A percentile compares a stretch with the other conserved stretches of the same genome.
Conservation (phyloP, 37 sponge, comb jelly and placozoan species). For the Agelas oroides region DNA sequence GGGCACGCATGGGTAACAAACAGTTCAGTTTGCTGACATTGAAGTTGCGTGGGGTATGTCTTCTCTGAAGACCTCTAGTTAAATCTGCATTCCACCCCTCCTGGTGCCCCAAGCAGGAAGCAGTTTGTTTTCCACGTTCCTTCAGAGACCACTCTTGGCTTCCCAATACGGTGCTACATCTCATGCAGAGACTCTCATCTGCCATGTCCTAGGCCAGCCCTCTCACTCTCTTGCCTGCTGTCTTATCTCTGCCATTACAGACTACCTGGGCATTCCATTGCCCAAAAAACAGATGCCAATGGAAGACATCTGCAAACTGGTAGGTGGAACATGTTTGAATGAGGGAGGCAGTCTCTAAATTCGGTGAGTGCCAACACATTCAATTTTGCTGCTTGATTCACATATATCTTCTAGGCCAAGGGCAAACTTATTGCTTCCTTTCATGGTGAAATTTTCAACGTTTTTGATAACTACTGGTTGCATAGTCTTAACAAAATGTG, state of each 20-base stretch:
- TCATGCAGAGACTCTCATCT: slow-evolving; percentile 78
- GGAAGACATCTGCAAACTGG: slow-evolving; percentile 80
- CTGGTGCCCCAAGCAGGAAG: slow-evolving; percentile 52
- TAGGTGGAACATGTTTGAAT: slow-evolving; percentile 6
- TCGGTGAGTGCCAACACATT: background rate
- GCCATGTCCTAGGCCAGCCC: slow-evolving; percentile 82
- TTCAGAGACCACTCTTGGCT: slow-evolving; percentile 59
- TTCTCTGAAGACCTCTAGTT: too few species aligned
- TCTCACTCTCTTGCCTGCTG: slow-evolving; percentile 75
- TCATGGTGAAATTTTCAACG: too few species aligned
- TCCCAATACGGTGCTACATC: slow-evolving; percentile 79
- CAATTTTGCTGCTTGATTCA: background rate
- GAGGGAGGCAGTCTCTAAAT: too few species aligned
- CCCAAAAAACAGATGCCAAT: slow-evolving; percentile 44
- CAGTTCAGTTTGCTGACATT: too few species aligned
- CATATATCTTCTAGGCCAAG: too few species aligned
- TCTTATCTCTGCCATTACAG: slow-evolving; percentile 50
- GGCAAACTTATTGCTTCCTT: too few species aligned
- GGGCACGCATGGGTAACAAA: too few species aligned
- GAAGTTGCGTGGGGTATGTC: too few species aligned
- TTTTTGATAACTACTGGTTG: background rate
- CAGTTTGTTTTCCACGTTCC: slow-evolving; percentile 52
- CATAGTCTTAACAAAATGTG: background rate
- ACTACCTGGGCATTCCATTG: slow-evolving; percentile 63
- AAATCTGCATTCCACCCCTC: slow-evolving; percentile 35